Base-by-base conservation (phyloP, 2,113 vertebrate genomes). In the Helogale parvula region DNA sequence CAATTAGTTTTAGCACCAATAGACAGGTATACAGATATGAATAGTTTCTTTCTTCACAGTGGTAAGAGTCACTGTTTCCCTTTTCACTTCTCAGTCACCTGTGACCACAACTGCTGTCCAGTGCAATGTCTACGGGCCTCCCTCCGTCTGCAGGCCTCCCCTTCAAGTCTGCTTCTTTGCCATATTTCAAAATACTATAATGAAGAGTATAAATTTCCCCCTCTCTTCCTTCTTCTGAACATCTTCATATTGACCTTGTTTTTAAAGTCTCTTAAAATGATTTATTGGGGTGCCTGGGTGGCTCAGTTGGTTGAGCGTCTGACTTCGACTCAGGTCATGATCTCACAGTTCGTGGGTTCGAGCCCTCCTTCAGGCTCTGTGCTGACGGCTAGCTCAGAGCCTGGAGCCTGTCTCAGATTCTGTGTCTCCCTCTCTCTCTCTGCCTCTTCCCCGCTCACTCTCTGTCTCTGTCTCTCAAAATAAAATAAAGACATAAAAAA, bases 61-160 rank as follows among this genome's bases (percentile, higher is more conserved):
- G 45, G 74, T 77, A 5, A 33, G 10, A 72, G 21, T 41, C 52
- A 13, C 47, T 1, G 1, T 31, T 52, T 41, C 77, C 68, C 50
- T 12, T 69, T 12, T 69, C 52, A 47, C 10, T n/a, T 33, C 74
- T 54, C n/a, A 38, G 27, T 38, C 15, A 27, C 65, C 41, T 21
- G 2, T 11, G 23, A 19, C 54, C 25, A 33, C 1, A 1, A 65
- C 16, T 33, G 27, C 63, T 3, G 3, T 10, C 27, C 54, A 11
- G 3, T 7, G 15, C 4, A 11, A 31, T 23, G 16, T 33, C 57
- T 74, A 1, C 0, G 2, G 27, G 19, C 69, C 41, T 25, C 19
- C 76, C 16, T 47, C 23, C n/a, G 2, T 5, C 3, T 8, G 54
- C 1, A 4, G 11, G 0, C 35, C 60, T 23, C 15, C 79, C 3